Base-by-base conservation (phyloP, 1,140 invertebrate genomes). In the Micrasema minimum region DNA sequence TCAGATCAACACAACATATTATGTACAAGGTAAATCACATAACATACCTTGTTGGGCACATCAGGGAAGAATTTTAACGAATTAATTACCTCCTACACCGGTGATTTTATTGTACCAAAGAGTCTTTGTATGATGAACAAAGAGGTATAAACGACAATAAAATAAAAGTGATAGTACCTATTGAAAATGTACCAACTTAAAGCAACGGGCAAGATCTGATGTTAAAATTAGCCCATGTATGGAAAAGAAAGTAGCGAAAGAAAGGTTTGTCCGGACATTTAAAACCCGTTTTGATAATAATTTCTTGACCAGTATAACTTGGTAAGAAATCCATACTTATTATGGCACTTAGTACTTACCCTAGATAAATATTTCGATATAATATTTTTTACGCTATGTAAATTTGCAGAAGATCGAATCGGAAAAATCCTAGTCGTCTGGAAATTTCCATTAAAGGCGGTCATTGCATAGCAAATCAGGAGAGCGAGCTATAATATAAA, bases 41-140 rank as follows among this genome's bases (percentile, higher is more conserved):
- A 23, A 43, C 37, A 59, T 16, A 59, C 55, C 55, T 11, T 59
- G 37, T 59, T 43, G 55, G 55, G 37, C 55, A 59, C 14, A 59
- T 59, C 55, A 18, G 37, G 35, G 55, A 38, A 59, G 55, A 41
- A 41, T 38, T 31, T 41, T 2, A 59, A 18, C 38, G 37, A 59
- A 43, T 59, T 41, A 43, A 59, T 41, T 38, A 35, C 23, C 23
- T 53, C 16, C 51, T 7, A 35, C 55, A 35, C 37, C 11, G 5
- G 9, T 16, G 16, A 18, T 59, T 59, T 23, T 35, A 41, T 43
- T 41, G 35, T 59, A 14, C 26, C 51, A 14, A 55, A 5, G 4
- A 55, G 14, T 22, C 37, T 41, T 59, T 59, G 55, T 59, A 18
- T 41, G 16, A 22, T 45, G n/a, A n/a, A n/a, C n/a, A 31, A 31